Evolutionary conservation across 2,797 vertebrate genomes (phyloP).

Genomic region (Brachyrhaphis roseni): DNA sequence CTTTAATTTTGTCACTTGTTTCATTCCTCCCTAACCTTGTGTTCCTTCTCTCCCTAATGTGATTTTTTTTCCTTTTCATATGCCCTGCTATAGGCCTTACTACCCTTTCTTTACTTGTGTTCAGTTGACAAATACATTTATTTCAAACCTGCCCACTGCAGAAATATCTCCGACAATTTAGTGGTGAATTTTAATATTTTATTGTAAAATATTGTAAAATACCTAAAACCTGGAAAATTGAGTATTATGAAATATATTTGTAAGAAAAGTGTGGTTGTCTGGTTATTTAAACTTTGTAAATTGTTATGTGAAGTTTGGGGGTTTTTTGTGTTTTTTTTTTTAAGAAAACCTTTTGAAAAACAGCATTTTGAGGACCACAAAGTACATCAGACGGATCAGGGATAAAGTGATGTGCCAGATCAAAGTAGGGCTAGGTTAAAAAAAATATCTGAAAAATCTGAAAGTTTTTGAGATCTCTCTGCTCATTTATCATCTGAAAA

Average conservation of each 20-base stretch:
- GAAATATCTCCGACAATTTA: background rate
- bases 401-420: background rate
- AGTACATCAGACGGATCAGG: background rate
- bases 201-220: too few species aligned
- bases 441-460: background rate
- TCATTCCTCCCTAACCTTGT: background rate
- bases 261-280: background rate
- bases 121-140: background rate
- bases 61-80: background rate
- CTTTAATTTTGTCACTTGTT: background rate
- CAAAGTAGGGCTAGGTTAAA: background rate
- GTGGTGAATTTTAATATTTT: background rate
- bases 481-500: background rate
- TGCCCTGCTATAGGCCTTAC: background rate
- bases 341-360: background rate
- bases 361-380: background rate
- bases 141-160: background rate
- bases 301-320: background rate
- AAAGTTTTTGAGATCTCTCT: background rate
- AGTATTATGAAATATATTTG: too few species aligned
- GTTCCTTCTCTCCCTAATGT: background rate
- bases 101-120: background rate
- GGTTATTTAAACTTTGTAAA: background rate
- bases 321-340: background rate
- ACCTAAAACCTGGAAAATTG: background rate